Evolutionary conservation across 2,797 vertebrate species (phyloP).

Genomic region (Micrastur ruficollis): DNA sequence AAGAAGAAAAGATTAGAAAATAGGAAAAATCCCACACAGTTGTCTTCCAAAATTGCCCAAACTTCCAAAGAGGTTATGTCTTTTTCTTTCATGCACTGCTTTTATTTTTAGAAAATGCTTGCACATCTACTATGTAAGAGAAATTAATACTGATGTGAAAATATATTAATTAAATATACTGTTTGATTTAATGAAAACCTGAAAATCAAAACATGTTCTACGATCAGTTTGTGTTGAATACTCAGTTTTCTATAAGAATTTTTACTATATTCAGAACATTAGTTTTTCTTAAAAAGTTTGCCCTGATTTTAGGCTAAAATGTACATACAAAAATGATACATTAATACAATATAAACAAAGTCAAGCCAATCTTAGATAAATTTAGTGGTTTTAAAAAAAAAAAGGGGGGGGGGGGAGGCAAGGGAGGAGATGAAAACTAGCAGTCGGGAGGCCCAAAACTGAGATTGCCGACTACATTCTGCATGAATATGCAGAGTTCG

Average conservation of each 20-base stretch:
- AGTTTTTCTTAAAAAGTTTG: neutral
- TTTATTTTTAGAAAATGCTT: neutral
- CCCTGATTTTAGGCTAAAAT: neutral
- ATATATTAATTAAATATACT: neutral
- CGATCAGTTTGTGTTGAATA: neutral
- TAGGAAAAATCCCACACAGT: neutral
- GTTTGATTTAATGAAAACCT: neutral
- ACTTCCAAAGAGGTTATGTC: neutral
- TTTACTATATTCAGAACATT: neutral
- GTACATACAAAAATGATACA: neutral
- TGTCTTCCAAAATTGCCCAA: neutral
- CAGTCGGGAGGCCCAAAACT: neutral
- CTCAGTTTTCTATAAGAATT: neutral
- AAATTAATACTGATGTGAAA: neutral
- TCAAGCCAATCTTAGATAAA: neutral
- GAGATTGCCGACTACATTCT: neutral
- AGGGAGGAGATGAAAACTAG: neutral
- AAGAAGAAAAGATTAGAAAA: neutral
- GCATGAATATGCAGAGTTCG: neutral
- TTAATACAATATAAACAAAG: neutral
- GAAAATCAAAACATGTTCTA: neutral
- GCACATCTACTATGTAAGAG: neutral
- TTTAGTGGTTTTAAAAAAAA: neutral
- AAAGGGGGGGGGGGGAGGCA: too few relatives aligned
- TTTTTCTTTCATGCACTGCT: neutral